Conservation (phyloP, 2,113 vertebrate genomes). For the Heloderma charlesbogerti region DNA sequence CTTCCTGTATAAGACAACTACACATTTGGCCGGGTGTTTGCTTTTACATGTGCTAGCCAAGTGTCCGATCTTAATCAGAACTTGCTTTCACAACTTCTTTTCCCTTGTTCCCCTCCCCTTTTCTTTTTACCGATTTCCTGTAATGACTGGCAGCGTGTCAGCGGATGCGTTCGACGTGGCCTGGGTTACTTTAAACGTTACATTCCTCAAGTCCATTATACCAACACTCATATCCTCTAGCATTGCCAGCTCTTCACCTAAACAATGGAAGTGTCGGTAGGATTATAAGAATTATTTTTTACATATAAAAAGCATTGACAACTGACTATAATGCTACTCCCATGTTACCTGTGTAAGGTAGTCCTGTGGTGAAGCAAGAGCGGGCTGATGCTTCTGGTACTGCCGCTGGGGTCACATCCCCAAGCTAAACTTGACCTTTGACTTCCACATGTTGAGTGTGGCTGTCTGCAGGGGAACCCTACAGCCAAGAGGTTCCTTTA, state of each 20-base stretch:
- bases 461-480: too few relatives aligned
- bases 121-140: slow-evolving; percentile 87
- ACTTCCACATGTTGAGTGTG: too few relatives aligned
- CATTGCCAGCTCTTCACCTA: slow-evolving; percentile 97
- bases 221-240: slow-evolving; percentile 98
- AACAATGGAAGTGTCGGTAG: slow-evolving; percentile 21
- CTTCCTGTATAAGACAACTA: not conserved
- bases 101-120: not conserved
- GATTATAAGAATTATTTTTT: not conserved
- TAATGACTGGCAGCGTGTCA: slow-evolving; percentile 98
- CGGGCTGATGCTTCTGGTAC: not conserved
- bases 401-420: not conserved
- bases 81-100: not conserved
- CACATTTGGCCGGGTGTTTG: not conserved
- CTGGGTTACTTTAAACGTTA: slow-evolving; percentile 98
- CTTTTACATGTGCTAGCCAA: not conserved
- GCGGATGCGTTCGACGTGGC: slow-evolving; percentile 85
- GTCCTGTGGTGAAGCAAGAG: not conserved
- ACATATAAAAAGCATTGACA: not conserved
- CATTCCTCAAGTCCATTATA: slow-evolving; percentile 96
- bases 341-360: not conserved
- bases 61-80: not conserved
- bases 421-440: not conserved
- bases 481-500: not conserved
- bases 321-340: not conserved